Conservation (phyloP, 2,797 vertebrate genomes). For the Poeciliopsis gracilis region DNA sequence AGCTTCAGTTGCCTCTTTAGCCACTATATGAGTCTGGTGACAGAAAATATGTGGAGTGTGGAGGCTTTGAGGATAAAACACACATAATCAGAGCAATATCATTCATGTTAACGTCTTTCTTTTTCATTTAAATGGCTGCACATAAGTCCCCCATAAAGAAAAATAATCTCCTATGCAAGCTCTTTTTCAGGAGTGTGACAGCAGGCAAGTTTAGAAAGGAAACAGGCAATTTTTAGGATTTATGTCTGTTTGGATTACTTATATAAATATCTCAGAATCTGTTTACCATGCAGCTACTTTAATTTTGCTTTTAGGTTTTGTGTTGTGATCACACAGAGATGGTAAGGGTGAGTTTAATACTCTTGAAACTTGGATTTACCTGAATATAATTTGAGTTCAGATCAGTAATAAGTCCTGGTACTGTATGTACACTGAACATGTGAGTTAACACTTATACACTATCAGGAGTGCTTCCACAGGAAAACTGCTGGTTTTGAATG, state of each 20-base stretch:
- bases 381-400: neutral
- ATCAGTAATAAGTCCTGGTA: too few relatives aligned
- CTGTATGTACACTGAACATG: too few relatives aligned
- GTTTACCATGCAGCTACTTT: conserved; percentile 1
- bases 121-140: conserved; percentile 30
- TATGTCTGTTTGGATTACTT: conserved; percentile 46
- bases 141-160: conserved; percentile 35
- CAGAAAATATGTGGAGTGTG: conserved; percentile 20
- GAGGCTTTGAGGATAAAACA: conserved; percentile 14
- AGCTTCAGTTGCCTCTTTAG: conserved; percentile 51
- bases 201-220: conserved; percentile 29
- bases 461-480: too few relatives aligned
- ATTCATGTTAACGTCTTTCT: conserved; percentile 8
- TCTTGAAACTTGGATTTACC: conserved; percentile 14
- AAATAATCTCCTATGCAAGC: conserved; percentile 39
- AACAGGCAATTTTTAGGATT: conserved; percentile 44
- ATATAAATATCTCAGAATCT: conserved; percentile 30
- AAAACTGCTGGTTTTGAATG: neutral
- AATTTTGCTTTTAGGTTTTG: conserved; percentile 25
- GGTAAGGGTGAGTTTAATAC: conserved; percentile 2
- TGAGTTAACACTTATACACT: too few relatives aligned
- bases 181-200: conserved; percentile 31
- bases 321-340: conserved; percentile 11
- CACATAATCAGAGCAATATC: conserved; percentile 3
- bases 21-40: conserved; percentile 40